These are phyloP conservation scores for Henicopernis longicauda DNA, from an alignment of 2,113 vertebrate genomes.

Conservation along the genomic window DNA sequence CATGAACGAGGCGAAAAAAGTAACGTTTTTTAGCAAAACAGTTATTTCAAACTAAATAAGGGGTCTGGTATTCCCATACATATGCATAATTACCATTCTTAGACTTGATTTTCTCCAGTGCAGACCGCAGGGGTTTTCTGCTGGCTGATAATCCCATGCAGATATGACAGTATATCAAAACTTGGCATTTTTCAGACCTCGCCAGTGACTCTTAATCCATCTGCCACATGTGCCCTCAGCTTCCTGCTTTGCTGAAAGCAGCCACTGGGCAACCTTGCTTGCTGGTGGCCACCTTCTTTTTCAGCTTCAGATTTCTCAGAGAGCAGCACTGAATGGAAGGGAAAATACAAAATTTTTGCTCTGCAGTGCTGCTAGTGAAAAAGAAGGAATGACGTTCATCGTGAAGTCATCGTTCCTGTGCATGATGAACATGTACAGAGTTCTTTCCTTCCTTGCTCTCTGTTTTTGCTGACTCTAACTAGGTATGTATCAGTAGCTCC, in stretches of 20 bases:
- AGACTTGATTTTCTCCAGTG: background rate
- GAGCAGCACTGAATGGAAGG: background rate
- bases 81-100: background rate
- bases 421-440: fast-evolving
- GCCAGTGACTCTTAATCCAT: background rate
- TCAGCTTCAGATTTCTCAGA: background rate
- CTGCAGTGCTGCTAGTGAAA: background rate
- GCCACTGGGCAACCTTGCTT: background rate
- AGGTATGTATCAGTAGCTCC: background rate
- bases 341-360: background rate
- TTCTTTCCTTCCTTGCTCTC: background rate
- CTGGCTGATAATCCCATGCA: background rate
- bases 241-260: background rate
- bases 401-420: background rate
- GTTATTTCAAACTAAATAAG: background rate
- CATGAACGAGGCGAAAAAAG: background rate
- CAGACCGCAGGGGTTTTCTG: background rate
- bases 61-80: background rate
- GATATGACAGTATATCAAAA: background rate
- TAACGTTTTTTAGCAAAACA: background rate
- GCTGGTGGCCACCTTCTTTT: background rate
- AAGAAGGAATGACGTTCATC: background rate
- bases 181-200: background rate
- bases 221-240: background rate
- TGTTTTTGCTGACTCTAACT: background rate